Base-by-base conservation (phyloP, 2,888 invertebrate species). In the Sympetrum striolatum region DNA sequence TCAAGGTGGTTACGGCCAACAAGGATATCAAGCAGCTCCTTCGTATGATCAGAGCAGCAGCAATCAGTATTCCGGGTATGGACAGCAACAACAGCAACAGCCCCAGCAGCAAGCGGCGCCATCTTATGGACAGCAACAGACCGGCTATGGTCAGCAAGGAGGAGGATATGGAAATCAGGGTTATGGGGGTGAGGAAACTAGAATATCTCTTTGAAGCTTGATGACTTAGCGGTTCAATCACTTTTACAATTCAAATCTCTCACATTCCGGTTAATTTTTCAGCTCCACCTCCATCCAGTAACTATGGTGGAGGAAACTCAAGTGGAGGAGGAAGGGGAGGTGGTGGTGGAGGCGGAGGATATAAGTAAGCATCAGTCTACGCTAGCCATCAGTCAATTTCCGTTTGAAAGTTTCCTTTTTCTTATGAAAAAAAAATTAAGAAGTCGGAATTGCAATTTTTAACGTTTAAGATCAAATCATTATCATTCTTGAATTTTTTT, bases 261-360 rank as follows among this genome's bases (percentile, higher is more conserved):
- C n/a, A n/a, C n/a, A 91, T 90, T 22, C 31, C 48, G 90, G 18
- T 90, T 73, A 0, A 18, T 15, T 25, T 90, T 79, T 73, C 79
- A 80, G 79, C 79, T 80, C 79, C 81, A 90, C 80, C 80, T 60
- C 80, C 90, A 58, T 90, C 90, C 53, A 90, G 86, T 73, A 80
- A 79, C 86, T 82, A 90, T 35, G 90, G 90, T 58, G 82, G 90
- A 58, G 82, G 90, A 44, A 86, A 86, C 39, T 80, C 80, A 35
- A 81, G 90, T 81, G 90, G 90, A 37, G 80, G 81, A 80, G 90
- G 90, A 48, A 58, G 90, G n/a, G 90, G 90, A 39, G 93, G 93
- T 92, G 93, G 93, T 73, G 92, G 93, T 44, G 92, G 92, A 60
- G 92, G 92, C 94, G 94, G 95, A 94, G 93, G 93, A 91, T 94